phyloP scores from a whole-genome alignment of 2,888 invertebrate species.

The Saturnia pavonia region DNA sequence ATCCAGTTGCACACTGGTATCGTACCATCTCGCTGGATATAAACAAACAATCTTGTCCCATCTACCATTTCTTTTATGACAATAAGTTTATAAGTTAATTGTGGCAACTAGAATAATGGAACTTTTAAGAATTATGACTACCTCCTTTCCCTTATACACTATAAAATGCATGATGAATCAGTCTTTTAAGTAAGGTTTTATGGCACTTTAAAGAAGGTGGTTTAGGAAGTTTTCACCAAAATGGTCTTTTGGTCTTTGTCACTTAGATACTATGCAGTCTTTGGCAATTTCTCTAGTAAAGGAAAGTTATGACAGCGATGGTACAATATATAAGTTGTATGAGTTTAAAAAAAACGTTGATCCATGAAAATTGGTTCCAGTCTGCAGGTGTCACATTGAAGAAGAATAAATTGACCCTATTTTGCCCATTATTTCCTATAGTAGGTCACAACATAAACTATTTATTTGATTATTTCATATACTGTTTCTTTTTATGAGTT shows the following conservation, averaged over 20 bases:
- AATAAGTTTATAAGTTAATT: background rate
- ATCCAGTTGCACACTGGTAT: too few species aligned
- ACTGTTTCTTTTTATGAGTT: too few species aligned
- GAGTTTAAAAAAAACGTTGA: background rate
- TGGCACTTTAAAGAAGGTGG: background rate
- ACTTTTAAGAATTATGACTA: background rate
- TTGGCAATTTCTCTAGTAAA: background rate
- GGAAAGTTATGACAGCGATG: background rate
- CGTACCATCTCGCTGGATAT: too few species aligned
- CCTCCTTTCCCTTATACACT: background rate
- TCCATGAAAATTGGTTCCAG: too few species aligned
- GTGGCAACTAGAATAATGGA: background rate
- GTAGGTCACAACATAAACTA: too few species aligned
- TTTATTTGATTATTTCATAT: too few species aligned
- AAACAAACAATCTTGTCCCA: background rate
- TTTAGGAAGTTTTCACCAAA: background rate
- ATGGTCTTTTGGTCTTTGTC: background rate
- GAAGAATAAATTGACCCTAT: too few species aligned
- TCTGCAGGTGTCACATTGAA: too few species aligned
- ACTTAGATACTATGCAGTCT: slow-evolving; percentile 3
- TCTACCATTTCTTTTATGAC: background rate
- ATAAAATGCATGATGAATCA: background rate
- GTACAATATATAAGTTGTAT: background rate
- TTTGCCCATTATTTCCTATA: too few species aligned
- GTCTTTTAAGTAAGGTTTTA: slow-evolving; percentile 3